Conservation (phyloP, 2,797 vertebrate genomes). For the Microtus obscurus region DNA sequence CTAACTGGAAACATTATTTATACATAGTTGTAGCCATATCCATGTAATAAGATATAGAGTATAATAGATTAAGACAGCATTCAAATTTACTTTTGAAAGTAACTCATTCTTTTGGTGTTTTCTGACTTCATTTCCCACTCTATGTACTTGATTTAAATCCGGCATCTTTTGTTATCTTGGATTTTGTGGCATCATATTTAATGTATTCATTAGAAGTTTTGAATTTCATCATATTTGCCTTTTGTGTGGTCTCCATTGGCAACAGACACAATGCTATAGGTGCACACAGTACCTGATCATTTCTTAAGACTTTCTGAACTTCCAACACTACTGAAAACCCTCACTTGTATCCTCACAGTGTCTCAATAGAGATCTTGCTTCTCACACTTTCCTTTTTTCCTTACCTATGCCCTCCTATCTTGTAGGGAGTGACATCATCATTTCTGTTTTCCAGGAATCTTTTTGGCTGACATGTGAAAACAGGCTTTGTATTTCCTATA, state of each 20-base stretch:
- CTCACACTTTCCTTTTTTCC: neutral
- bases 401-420: neutral
- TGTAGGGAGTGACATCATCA: neutral
- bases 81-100: slow-evolving; percentile 14
- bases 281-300: neutral
- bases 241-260: neutral
- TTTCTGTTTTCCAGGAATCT: neutral
- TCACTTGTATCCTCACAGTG: neutral
- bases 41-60: neutral
- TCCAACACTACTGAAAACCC: neutral
- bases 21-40: neutral
- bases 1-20: neutral
- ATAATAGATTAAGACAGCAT: neutral
- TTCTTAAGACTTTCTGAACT: neutral
- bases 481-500: neutral
- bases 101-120: neutral
- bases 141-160: neutral
- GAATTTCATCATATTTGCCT: neutral
- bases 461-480: neutral
- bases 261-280: neutral
- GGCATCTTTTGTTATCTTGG: neutral
- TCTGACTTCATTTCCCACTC: neutral
- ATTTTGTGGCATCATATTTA: neutral
- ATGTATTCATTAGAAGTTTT: neutral
- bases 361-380: neutral